Conservation (phyloP, 1,140 invertebrate species). For the Hesperophylax magnus region DNA sequence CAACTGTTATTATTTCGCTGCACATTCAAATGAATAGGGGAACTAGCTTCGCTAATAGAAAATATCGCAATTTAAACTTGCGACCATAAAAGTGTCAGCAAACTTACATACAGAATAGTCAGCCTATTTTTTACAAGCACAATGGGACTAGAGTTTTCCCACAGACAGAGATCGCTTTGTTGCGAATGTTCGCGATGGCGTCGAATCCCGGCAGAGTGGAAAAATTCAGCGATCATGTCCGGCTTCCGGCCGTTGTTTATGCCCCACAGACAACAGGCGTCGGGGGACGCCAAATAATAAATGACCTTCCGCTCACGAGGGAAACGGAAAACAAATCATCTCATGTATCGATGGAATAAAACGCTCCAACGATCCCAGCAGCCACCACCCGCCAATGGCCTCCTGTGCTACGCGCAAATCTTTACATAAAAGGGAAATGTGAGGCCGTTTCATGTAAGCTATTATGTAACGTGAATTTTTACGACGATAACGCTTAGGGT, state of each 20-base stretch:
- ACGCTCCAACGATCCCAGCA: constrained; percentile 2
- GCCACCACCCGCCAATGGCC: neutral
- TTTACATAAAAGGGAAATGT: neutral
- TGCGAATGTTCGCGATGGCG: constrained; percentile 6
- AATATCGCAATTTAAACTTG: constrained; percentile 18
- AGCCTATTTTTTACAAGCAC: constrained; percentile 11
- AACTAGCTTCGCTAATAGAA: neutral
- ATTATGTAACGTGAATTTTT: constrained; percentile 32
- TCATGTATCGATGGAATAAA: constrained; percentile 54
- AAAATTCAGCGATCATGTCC: constrained; percentile 46
- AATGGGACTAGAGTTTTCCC: constrained; percentile 17
- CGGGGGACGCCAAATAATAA: constrained; percentile 54
- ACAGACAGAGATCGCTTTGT: constrained; percentile 8
- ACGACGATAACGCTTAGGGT: constrained; percentile 24
- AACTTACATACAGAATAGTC: neutral
- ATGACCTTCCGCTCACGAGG: constrained; percentile 50
- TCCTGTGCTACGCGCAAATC: neutral
- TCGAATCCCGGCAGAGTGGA: constrained; percentile 26
- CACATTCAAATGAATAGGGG: neutral
- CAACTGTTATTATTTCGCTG: neutral
- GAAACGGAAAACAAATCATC: constrained; percentile 55
- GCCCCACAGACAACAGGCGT: constrained; percentile 46
- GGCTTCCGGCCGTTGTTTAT: constrained; percentile 55
- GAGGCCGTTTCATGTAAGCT: constrained; percentile 25
- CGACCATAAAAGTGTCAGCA: constrained; percentile 22